Conservation (phyloP, 1,140 invertebrate species). For the Popillia japonica region DNA sequence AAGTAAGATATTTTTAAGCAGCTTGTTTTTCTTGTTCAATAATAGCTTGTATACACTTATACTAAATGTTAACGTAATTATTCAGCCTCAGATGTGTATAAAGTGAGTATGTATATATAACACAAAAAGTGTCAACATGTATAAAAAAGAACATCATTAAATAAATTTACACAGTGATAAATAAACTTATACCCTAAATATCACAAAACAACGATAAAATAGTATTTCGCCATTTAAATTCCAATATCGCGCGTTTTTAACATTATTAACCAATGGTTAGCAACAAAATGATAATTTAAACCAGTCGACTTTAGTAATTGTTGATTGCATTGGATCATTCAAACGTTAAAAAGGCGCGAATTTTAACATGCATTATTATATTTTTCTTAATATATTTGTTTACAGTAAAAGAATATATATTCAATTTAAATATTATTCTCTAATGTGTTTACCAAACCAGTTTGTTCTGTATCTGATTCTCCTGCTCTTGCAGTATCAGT, state of each 20-base stretch:
- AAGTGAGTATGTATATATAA: conserved; percentile 18
- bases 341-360: conserved; percentile 1
- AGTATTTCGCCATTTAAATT: not conserved
- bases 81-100: not conserved
- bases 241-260: conserved; percentile 1
- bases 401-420: not conserved
- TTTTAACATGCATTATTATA: not conserved
- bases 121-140: conserved; percentile 26
- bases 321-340: not conserved
- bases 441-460: not conserved
- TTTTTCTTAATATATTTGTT: not conserved
- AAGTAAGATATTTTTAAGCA: not conserved
- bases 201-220: conserved; percentile 24
- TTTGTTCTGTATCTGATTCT: not conserved
- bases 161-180: not conserved
- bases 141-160: conserved; percentile 16
- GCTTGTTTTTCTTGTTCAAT: not conserved
- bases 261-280: not conserved
- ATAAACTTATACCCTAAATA: conserved; percentile 22
- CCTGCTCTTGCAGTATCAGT: conserved; percentile 45
- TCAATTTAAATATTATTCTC: conserved; percentile 19
- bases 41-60: too few species aligned
- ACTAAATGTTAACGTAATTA: not conserved
- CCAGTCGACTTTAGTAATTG: not conserved
- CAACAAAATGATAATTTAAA: not conserved